Evolutionary conservation across 2,113 vertebrate genomes (phyloP), one percentile per base, ranked within the genome.

Genomic region (Electrona antarctica): DNA sequence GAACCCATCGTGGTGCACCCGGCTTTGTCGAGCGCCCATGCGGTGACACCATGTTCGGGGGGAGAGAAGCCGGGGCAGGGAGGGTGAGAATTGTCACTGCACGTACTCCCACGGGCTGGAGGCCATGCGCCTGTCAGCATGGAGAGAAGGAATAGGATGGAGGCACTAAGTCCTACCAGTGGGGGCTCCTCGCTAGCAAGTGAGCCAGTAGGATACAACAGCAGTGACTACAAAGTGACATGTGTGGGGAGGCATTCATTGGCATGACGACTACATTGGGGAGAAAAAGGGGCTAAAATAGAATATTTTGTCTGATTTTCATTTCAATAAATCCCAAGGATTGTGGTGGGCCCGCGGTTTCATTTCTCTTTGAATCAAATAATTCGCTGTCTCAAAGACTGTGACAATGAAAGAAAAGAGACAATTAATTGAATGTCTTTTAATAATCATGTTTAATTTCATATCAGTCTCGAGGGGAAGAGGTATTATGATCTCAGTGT

Each of bases 361-460:
- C 47, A 71, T 78, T 76, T 60, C 62, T 56, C 10, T 81, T 74
- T 60, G 55, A 81, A 80, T 74, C 56, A 60, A 67, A 74, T 73
- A 61, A 65, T 54, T 66, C 52, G 50, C 1, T 45, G 60, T 78
- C 80, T 80, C 65, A 3, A 71, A 74, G 58, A 73, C 49, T 1
- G 47, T 87, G 74, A 57, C 0, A 45, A 67, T 75, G 33, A 76
- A 73, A 80, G 69, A 68, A 6, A 76, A 51, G n/a, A 0, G 49
- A 63, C 69, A 73, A 81, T 83, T 88, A 85, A 90, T 83, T 83
- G 73, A 78, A 79, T 45, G 71, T 56, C 71, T 85, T 82, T 88
- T 69, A 86, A 84, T 88, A 89, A 86, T 77, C 21, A 1, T 60
- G 71, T 78, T 87, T 73, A 77, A 76, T 85, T 88, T 88, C 79